A percentile compares a stretch with the other conserved stretches of the same genome.
Conservation (phyloP, 2,797 vertebrate species). For the Pyrocephalus nanus region DNA sequence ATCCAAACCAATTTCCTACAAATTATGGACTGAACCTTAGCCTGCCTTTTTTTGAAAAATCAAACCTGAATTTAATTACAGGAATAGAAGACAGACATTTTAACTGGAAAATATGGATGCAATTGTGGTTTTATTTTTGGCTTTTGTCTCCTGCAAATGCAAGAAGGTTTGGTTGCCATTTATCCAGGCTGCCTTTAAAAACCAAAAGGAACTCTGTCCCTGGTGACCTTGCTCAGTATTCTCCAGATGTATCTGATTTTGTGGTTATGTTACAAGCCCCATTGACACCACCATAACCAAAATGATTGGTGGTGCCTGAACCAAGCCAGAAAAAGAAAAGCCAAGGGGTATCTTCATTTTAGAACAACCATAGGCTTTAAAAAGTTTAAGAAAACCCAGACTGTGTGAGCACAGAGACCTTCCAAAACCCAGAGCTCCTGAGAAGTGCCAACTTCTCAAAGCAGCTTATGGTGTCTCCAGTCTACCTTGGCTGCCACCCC, state of each 20-base stretch:
- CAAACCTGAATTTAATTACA: neutral
- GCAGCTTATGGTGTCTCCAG: neutral
- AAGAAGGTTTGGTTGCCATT: neutral
- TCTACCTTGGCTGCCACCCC: neutral
- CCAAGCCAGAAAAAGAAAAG: neutral
- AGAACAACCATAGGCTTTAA: neutral
- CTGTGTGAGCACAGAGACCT: neutral
- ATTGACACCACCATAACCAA: neutral
- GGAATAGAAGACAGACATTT: neutral
- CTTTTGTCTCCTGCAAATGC: neutral
- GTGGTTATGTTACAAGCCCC: slow-evolving; percentile 21
- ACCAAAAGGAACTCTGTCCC: neutral
- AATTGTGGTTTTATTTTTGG: slow-evolving; percentile 34
- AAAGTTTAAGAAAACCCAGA: neutral
- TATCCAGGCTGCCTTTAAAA: slow-evolving; percentile 3
- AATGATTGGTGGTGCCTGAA: neutral
- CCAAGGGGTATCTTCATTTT: neutral
- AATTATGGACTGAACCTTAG: neutral
- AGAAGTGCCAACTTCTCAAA: neutral
- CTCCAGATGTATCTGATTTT: slow-evolving; percentile 42
- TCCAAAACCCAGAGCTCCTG: neutral
- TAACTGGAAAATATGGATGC: neutral
- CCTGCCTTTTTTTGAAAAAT: neutral
- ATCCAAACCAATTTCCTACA: neutral
- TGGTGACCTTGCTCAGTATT: neutral